Conservation (phyloP, 1,140 invertebrate species). For the Papilio dardanus region DNA sequence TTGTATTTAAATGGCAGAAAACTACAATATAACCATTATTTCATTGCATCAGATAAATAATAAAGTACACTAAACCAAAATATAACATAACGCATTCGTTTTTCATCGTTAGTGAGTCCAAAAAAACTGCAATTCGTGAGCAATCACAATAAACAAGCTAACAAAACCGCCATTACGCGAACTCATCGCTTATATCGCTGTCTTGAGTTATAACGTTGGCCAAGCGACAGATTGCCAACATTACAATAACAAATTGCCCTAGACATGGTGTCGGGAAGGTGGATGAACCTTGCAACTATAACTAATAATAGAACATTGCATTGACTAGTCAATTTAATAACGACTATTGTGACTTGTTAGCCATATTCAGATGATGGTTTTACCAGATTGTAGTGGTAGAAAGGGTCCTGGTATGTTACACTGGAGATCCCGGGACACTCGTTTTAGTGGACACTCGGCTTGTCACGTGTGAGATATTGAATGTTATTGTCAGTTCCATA, state of each 20-base stretch:
- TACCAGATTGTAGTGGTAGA: neutral
- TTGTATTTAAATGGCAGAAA: no score
- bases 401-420: neutral
- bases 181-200: slow-evolving; percentile 52
- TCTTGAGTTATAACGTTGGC: slow-evolving; percentile 64
- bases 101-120: neutral
- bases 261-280: slow-evolving; percentile 64
- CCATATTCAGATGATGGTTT: neutral
- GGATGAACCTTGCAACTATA: slow-evolving; percentile 53
- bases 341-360: neutral
- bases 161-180: slow-evolving; percentile 52
- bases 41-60: neutral
- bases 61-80: neutral
- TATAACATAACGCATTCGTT: neutral
- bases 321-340: neutral
- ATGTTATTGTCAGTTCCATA: no score
- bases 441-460: no score
- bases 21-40: no score
- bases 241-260: slow-evolving; percentile 72
- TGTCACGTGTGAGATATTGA: no score
- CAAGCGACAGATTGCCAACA: slow-evolving; percentile 73
- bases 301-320: slow-evolving; percentile 1
- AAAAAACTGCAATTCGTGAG: slow-evolving; percentile 33
- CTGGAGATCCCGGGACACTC: no score
- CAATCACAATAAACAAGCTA: slow-evolving; percentile 60